A percentile compares a stretch with the other conserved stretches of the same genome.
phyloP scores from a whole-genome alignment of 1,140 invertebrate species.

The Drosophila nigromelanica region DNA sequence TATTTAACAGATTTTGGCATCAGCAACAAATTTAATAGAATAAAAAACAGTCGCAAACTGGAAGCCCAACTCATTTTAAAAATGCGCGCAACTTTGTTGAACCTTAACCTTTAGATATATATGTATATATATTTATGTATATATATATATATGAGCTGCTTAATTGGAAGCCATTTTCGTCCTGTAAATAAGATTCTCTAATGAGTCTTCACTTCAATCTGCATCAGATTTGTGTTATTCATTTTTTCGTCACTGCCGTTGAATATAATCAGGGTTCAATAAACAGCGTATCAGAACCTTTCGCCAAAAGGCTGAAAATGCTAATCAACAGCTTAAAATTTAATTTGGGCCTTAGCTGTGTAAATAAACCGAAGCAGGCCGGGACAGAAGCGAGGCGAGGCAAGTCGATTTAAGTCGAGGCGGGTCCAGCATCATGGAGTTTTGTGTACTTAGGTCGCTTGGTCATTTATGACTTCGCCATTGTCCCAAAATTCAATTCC shows the following conservation, averaged over 20 bases:
- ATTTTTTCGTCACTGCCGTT: conserved; percentile 42
- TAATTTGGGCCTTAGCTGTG: conserved; percentile 74
- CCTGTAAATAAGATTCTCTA: conserved; percentile 48
- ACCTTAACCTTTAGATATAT: conserved; percentile 56
- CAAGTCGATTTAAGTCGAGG: background rate
- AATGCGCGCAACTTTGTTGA: conserved; percentile 61
- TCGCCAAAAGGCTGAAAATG: conserved; percentile 56
- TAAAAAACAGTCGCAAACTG: conserved; percentile 48
- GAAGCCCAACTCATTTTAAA: conserved; percentile 64
- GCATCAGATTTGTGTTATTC: conserved; percentile 39
- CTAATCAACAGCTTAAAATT: conserved; percentile 82
- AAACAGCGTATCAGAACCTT: conserved; percentile 48
- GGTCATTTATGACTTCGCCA: conserved; percentile 68
- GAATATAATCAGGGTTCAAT: conserved; percentile 77
- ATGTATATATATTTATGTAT: too few relatives aligned
- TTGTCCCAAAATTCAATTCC: conserved; percentile 70
- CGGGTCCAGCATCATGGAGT: background rate
- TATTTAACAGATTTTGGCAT: conserved; percentile 68
- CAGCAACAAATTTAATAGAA: conserved; percentile 26
- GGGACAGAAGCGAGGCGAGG: background rate
- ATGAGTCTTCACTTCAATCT: conserved; percentile 63
- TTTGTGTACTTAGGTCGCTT: conserved; percentile 69
- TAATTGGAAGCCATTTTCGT: conserved; percentile 68
- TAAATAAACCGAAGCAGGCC: conserved; percentile 52
- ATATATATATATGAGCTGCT: conserved; percentile 28